Conservation (phyloP, 2,797 vertebrate species). For the Sebastolobus altivelis region DNA sequence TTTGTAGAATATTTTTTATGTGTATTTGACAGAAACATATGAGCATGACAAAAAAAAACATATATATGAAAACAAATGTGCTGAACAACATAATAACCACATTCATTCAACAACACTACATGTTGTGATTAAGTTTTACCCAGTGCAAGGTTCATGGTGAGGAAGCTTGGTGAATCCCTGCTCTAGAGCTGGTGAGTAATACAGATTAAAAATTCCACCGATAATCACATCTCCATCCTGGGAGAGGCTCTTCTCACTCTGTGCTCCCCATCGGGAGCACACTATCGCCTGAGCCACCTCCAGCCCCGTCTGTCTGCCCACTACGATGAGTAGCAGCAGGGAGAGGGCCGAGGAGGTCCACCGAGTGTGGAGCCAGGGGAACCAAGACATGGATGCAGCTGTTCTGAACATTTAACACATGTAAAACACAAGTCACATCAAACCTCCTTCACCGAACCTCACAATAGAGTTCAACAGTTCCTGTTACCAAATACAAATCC, state of each 20-base stretch:
- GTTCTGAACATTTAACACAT: conserved; percentile 16
- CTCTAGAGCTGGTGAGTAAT: conserved; percentile 60
- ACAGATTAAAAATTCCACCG: conserved; percentile 77
- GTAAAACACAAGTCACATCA: conserved; percentile 1
- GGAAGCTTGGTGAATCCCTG: conserved; percentile 7
- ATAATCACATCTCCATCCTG: conserved; percentile 82
- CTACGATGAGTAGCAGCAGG: conserved; percentile 46
- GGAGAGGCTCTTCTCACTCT: conserved; percentile 56
- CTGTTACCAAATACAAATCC: not conserved
- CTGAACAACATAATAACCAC: not conserved
- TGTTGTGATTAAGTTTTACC: conserved; percentile 54
- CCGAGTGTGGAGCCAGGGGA: conserved; percentile 13
- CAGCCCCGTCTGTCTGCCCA: conserved; percentile 31
- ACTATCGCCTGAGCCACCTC: conserved; percentile 4
- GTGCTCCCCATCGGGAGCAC: conserved; percentile 61
- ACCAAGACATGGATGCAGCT: conserved; percentile 51
- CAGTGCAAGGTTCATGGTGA: conserved; percentile 61
- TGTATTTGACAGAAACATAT: not conserved
- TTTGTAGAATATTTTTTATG: not conserved
- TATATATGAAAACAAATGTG: not conserved
- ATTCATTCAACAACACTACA: not conserved
- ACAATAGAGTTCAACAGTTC: not conserved
- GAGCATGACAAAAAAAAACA: too few relatives aligned
- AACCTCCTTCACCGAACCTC: not conserved
- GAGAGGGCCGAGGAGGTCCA: conserved; percentile 17